Conservation (phyloP, 2,113 vertebrate species). For the Thalassarche chlororhynchos region DNA sequence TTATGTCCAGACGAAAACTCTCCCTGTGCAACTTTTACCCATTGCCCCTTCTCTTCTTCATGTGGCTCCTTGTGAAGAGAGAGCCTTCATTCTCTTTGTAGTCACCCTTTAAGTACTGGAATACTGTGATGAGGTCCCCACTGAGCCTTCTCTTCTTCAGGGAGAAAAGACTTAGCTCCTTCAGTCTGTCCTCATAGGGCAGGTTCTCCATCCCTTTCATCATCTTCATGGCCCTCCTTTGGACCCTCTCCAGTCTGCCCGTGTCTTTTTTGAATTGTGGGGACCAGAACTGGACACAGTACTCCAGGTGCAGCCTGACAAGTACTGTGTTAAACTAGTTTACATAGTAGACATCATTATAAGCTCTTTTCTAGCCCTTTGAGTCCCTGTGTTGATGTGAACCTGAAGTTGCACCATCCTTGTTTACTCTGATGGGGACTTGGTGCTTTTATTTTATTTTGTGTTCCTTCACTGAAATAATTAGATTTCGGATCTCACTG, state of each 20-base stretch:
- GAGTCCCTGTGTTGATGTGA: background rate
- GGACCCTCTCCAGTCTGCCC: background rate
- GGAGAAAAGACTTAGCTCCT: background rate
- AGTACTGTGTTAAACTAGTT: background rate
- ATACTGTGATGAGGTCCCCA: background rate
- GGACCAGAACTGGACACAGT: background rate
- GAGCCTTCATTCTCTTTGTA: background rate
- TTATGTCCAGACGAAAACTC: background rate
- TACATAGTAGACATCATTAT: background rate
- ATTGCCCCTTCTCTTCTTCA: background rate
- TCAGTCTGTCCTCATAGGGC: background rate
- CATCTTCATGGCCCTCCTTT: background rate
- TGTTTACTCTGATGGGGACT: background rate
- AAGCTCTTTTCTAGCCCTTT: background rate
- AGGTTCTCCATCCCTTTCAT: background rate
- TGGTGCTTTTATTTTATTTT: background rate
- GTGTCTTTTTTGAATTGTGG: background rate
- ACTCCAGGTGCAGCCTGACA: background rate
- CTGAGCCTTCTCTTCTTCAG: background rate
- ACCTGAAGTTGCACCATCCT: background rate
- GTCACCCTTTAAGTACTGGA: background rate
- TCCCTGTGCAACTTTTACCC: background rate
- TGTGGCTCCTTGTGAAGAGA: background rate
- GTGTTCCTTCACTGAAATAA: constrained; percentile 20
- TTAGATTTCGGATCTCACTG: background rate